A percentile compares a stretch with the other conserved stretches of the same genome.
These are phyloP conservation scores for Brienomyrus brachyistius DNA, from an alignment of 2,113 vertebrate species.

Conservation along the genomic window DNA sequence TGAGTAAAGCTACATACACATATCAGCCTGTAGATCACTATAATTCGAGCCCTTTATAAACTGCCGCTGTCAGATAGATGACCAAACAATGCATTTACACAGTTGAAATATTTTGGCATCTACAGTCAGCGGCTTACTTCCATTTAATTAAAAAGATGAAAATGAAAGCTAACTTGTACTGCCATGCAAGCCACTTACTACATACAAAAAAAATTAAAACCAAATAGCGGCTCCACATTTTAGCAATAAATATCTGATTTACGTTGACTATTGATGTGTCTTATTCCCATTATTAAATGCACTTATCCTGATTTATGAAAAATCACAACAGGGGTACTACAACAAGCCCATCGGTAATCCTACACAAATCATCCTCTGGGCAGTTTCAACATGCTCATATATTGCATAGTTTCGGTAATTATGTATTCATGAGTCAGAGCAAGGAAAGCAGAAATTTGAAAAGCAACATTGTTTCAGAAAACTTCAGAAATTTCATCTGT, in stretches of 20 bases:
- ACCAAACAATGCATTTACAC: neutral
- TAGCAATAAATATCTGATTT: neutral
- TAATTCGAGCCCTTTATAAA: neutral
- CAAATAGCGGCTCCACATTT: neutral
- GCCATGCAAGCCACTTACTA: neutral
- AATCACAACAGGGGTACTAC: neutral
- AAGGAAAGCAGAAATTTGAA: neutral
- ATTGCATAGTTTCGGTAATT: neutral
- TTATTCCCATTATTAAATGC: neutral
- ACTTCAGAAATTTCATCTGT: neutral
- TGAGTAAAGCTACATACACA: neutral
- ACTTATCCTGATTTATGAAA: neutral
- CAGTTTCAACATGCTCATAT: neutral
- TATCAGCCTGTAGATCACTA: neutral
- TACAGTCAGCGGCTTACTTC: neutral
- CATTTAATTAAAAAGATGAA: neutral
- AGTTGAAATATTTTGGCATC: neutral
- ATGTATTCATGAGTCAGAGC: neutral
- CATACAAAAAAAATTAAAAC: neutral
- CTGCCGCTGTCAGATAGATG: neutral
- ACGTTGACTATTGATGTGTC: neutral
- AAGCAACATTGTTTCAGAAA: too few species aligned
- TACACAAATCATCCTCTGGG: neutral
- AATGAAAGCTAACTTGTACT: neutral
- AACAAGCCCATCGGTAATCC: neutral